Base-by-base conservation (phyloP, 1,140 invertebrate genomes). In the Araneus ventricosus region DNA sequence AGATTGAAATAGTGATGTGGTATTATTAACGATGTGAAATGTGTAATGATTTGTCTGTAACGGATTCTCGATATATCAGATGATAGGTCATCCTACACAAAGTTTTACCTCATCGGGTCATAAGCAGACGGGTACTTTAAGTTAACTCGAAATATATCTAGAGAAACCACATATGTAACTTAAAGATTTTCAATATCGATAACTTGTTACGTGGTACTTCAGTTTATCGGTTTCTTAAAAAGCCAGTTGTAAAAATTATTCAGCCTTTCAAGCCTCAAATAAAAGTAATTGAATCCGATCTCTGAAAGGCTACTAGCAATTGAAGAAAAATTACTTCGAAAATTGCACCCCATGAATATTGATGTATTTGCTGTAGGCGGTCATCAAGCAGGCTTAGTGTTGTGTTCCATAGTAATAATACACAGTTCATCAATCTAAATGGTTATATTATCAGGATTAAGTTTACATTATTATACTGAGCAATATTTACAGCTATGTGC, bases 301-400 rank as follows among this genome's bases (percentile, higher is more conserved):
- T 75, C 17, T 20, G 27, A 75, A 37, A 20, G 10, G 4, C 45
- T 45, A 1, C 24, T 30, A 24, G n/a, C n/a, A n/a, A 8, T 24
- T n/a, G 24, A 10, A 24, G 20, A 41, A 45, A 52, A 82, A 82
- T 30, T 75, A 34, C 20, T 20, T 37, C 20, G 5, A 34, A 34
- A 37, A 37, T 34, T 75, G 20, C 39, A 17, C 30, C 80, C 52
- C 39, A 84, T 84, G 80, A 84, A 84, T 84, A 84, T 52, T 84
- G 39, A 84, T 45, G 24, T 22, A 82, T 82, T 27, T 27, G 24
- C 39, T n/a, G 37, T 37, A 80, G 39, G 39, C 37, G 39, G 24
- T 67, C n/a, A n/a, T n/a, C n/a, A n/a, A n/a, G n/a, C n/a, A n/a
- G n/a, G n/a, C n/a, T n/a, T n/a, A n/a, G n/a, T n/a, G n/a, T n/a